phyloP scores from a whole-genome alignment of 2,797 vertebrate species.

The Gallinago stenura region DNA sequence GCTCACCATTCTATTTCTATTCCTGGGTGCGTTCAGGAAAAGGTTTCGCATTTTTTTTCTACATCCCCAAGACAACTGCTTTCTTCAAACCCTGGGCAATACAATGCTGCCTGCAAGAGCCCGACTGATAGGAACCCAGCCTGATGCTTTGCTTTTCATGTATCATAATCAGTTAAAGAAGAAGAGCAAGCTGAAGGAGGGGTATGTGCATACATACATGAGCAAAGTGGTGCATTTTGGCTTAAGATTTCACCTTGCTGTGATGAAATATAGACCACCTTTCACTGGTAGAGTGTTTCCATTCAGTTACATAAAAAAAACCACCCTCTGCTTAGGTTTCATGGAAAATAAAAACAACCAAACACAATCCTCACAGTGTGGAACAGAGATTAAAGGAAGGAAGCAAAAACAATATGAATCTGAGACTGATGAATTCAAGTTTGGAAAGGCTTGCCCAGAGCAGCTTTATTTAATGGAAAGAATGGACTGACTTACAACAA shows the following conservation, averaged over 20 bases:
- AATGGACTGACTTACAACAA: conserved; percentile 25
- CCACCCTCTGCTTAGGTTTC: not conserved
- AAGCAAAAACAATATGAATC: conserved; percentile 49
- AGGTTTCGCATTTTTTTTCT: not conserved
- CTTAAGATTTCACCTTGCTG: not conserved
- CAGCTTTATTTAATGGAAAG: conserved; percentile 42
- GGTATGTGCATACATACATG: accelerated
- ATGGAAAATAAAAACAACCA: conserved; percentile 43
- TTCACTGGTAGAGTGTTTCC: not conserved
- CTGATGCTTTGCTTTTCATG: not conserved
- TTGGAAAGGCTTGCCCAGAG: not conserved
- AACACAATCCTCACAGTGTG: not conserved
- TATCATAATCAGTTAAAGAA: not conserved
- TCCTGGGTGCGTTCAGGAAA: not conserved
- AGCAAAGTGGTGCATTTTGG: not conserved
- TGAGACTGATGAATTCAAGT: not conserved
- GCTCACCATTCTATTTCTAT: not conserved
- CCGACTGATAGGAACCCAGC: not conserved
- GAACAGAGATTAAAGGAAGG: conserved; percentile 61
- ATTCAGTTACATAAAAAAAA: conserved; percentile 31
- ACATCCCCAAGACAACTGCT: not conserved
- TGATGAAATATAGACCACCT: not conserved
- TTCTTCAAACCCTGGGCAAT: not conserved
- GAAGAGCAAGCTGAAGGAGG: not conserved
- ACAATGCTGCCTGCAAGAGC: not conserved